These are phyloP conservation scores for Sebastes aleutianus DNA, from an alignment of 2,797 vertebrate genomes.

Conservation along the genomic window DNA sequence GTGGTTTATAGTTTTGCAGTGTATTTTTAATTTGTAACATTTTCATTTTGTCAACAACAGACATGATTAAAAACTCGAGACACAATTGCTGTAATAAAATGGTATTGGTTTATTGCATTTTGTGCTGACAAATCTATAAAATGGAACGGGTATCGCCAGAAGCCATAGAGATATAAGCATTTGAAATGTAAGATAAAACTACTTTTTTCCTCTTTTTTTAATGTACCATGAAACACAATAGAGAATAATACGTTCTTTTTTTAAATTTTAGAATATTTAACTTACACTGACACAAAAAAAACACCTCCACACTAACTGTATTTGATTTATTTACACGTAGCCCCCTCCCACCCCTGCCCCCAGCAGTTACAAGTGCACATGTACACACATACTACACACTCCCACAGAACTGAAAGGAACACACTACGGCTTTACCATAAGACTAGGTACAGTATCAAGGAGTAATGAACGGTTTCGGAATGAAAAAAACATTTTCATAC, in stretches of 20 bases:
- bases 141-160: conserved; percentile 94
- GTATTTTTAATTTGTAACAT: conserved; percentile 54
- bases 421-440: conserved; percentile 75
- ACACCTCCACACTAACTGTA: conserved; percentile 86
- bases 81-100: conserved; percentile 95
- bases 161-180: conserved; percentile 96
- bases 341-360: conserved; percentile 66
- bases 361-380: conserved; percentile 75
- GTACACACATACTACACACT: conserved; percentile 70
- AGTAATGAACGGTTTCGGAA: conserved; percentile 57
- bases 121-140: conserved; percentile 99
- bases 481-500: conserved; percentile 50
- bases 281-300: conserved; percentile 91
- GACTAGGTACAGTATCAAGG: conserved; percentile 67
- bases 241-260: conserved; percentile 80
- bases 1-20: conserved; percentile 53
- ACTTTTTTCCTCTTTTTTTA: conserved; percentile 81
- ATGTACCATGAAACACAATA: conserved; percentile 94
- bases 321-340: conserved; percentile 83
- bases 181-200: conserved; percentile 95
- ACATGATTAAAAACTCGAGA: conserved; percentile 72
- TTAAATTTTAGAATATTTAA: conserved; percentile 84
- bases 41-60: conserved; percentile 40
- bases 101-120: conserved; percentile 99
- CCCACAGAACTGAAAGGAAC: conserved; percentile 77